Base-by-base conservation (phyloP, 1,140 invertebrate species). In the Stenopsyche tienmushanensis region DNA sequence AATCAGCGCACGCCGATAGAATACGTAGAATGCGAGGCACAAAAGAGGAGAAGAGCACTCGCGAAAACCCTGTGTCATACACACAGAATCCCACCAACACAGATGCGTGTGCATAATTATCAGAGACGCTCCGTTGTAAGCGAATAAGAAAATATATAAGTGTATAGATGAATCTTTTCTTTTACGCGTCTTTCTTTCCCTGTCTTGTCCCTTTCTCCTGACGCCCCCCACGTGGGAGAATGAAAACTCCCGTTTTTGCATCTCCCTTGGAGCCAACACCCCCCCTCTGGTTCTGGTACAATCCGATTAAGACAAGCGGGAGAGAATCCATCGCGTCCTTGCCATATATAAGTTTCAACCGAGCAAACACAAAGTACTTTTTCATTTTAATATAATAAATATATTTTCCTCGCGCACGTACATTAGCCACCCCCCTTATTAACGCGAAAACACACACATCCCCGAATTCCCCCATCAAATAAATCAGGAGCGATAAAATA, bases 241-340 rank as follows among this genome's bases (percentile, higher is more conserved):
- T 15, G 44, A 18, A 8, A 18, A 15, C 44, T 47, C 8, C 44
- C 44, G 17, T n/a, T n/a, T n/a, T n/a, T n/a, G n/a, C n/a, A 2
- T 20, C 50, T 41, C 53, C 53, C 42, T 2, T 5, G 15, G 3
- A n/a, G 1, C 57, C 57, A n/a, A 1, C n/a, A 3, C 7, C 39
- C 21, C 57, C 44, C 64, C 60, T 23, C 60, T 54, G 34, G 52
- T 65, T 57, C 60, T 65, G 63, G 62, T 65, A 69, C 69, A 70
- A 70, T 70, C 69, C 69, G 69, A 70, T 70, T 70, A 70, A 70
- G 69, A 70, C 69, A 70, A 70, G 69, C 62, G 69, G 65, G 65
- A 64, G 65, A 55, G 65, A 65, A 62, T 67, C 65, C 62, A 66
- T 62, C 69, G 57, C 57, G 69, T 65, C 65, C 65, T 70, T 64